Evolutionary conservation across 2,888 invertebrate species (phyloP).

Genomic region (Stenodera caucasica): DNA sequence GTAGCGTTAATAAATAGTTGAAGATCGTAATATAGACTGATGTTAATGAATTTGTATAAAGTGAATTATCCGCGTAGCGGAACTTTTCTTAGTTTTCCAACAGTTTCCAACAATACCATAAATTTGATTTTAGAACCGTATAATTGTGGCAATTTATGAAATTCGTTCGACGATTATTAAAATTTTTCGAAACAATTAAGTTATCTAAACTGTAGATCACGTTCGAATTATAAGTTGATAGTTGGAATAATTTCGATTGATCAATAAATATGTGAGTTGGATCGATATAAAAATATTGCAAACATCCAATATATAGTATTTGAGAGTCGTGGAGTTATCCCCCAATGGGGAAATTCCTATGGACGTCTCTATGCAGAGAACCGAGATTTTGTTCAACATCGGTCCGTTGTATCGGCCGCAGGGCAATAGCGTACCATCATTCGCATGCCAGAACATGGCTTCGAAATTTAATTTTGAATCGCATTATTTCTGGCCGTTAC

Average conservation of each 20-base stretch:
- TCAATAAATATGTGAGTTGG: too few species aligned
- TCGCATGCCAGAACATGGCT: constrained; percentile 48
- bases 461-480: constrained; percentile 52
- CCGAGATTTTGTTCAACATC: constrained; percentile 15
- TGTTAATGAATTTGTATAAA: constrained; percentile 45
- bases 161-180: neutral
- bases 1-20: constrained; percentile 12
- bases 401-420: constrained; percentile 38
- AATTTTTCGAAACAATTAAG: neutral
- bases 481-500: constrained; percentile 51
- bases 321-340: neutral
- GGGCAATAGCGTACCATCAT: constrained; percentile 42
- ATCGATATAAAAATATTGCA: neutral
- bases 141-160: neutral
- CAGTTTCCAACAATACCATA: neutral
- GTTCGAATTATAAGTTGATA: too few species aligned
- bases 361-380: neutral
- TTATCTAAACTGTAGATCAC: too few species aligned
- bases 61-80: too few species aligned
- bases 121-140: too few species aligned
- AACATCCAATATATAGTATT: neutral
- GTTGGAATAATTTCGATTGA: too few species aligned
- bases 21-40: constrained; percentile 20
- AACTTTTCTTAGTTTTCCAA: too few species aligned
- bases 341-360: neutral